A percentile compares a stretch with the other conserved stretches of the same genome.
Evolutionary conservation across 2,888 invertebrate genomes (phyloP).

Genomic region (Mesorhabditis spiculigera): DNA sequence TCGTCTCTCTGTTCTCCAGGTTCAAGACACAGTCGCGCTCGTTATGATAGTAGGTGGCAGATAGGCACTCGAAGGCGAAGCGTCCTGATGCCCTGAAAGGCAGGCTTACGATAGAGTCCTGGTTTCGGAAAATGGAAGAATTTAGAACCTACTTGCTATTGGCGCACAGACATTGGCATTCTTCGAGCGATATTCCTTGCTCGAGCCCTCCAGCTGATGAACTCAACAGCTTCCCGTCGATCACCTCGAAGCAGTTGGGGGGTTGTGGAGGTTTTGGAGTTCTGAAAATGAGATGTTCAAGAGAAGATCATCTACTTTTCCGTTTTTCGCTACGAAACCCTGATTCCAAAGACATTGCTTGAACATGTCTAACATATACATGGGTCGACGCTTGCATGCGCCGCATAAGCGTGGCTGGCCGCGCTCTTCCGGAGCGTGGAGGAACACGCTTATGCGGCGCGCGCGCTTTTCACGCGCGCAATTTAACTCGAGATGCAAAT

Average conservation of each 20-base stretch:
- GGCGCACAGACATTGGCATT: conserved; percentile 57
- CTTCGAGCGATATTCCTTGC: conserved; percentile 48
- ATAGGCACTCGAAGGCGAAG: conserved; percentile 56
- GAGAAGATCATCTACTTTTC: no score
- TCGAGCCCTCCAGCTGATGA: conserved; percentile 54
- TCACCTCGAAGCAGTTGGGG: conserved; percentile 40
- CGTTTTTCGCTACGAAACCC: no score
- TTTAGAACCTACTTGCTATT: conserved; percentile 41
- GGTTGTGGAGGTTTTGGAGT: conserved; percentile 5
- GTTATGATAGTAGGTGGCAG: conserved; percentile 55
- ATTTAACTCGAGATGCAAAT: no score
- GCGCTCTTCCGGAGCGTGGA: no score
- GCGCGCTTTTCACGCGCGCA: no score
- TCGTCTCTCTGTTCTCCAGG: conserved; percentile 37
- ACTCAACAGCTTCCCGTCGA: conserved; percentile 40
- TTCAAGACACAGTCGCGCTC: conserved; percentile 56
- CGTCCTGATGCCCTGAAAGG: conserved; percentile 42
- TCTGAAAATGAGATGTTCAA: no score
- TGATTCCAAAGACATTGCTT: no score
- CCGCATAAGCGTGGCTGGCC: no score
- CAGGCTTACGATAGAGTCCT: not conserved
- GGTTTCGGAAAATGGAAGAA: not conserved
- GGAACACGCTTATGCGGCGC: no score
- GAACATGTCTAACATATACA: no score
- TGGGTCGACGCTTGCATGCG: no score